Evolutionary conservation across 1,140 invertebrate genomes (phyloP), one percentile per base, ranked within the genome.

Genomic region (Dendroctonus valens): DNA sequence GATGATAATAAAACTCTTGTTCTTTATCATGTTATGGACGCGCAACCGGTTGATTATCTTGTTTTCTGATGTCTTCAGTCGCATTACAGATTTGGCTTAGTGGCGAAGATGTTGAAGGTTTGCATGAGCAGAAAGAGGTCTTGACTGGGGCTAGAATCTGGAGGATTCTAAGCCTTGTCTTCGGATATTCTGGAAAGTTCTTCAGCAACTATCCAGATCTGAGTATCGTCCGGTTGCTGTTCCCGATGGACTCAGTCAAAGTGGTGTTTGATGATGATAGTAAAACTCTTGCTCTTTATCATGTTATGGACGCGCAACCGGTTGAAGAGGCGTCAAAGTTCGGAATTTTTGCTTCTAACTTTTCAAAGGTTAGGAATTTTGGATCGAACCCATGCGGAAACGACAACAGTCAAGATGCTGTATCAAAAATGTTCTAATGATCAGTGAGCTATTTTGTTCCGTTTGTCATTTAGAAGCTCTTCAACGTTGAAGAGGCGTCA

Each of bases 231-330:
- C 67, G 51, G 11, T 58, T 61, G 9, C 54, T 52, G 7, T 74
- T 67, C 44, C 72, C 72, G 9, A 76, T 49, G 52, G 77, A 53
- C 70, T 74, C 69, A 15, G 79, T 75, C 51, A 85, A 73, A 49
- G 74, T 67, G 53, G 83, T 75, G 59, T 81, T 75, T 67, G 39
- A 85, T 72, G 53, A 83, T 73, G 54, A 73, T 63, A n/a, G n/a
- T n/a, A 48, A 86, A 74, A 59, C 77, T 80, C 75, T 80, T 80
- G 71, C 81, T 78, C 72, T 78, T 79, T 6, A 83, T 74, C 42
- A 78, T 79, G 54, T 76, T 77, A 71, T 84, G 82, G 49, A 80
- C 81, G 69, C 75, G 61, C 51, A 79, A 60, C 5, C 79, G 74
- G 67, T 77, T n/a, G n/a, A n/a, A n/a, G n/a, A n/a, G n/a, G n/a